A percentile compares a stretch with the other conserved stretches of the same genome.
These are phyloP conservation scores for Mimachlamys varia DNA, from an alignment of 2,888 invertebrate species.

Conservation along the genomic window DNA sequence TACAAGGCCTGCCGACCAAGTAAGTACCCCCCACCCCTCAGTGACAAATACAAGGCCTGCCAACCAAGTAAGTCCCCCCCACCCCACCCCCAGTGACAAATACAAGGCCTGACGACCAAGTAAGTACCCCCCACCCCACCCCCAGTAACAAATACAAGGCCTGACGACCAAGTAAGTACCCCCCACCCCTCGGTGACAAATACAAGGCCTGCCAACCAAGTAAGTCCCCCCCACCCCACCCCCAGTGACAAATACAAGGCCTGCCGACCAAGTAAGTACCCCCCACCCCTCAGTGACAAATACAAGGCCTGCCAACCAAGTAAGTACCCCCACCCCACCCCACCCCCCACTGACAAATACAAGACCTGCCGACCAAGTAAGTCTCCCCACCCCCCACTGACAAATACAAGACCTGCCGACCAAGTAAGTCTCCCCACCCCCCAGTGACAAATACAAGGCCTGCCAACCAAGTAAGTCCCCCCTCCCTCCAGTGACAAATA, in stretches of 20 bases:
- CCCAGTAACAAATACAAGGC: slow-evolving; percentile 94
- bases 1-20: slow-evolving; percentile 90
- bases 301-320: slow-evolving; percentile 90
- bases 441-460: slow-evolving; percentile 93
- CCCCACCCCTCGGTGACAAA: slow-evolving; percentile 94
- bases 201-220: slow-evolving; percentile 90
- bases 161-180: slow-evolving; percentile 85
- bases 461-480: slow-evolving; percentile 85
- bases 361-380: slow-evolving; percentile 87
- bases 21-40: slow-evolving; percentile 90
- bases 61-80: slow-evolving; percentile 84
- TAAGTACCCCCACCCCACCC: slow-evolving; percentile 84
- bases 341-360: slow-evolving; percentile 96
- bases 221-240: too few species aligned
- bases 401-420: slow-evolving; percentile 91
- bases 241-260: slow-evolving; percentile 94
- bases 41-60: slow-evolving; percentile 92
- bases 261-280: slow-evolving; percentile 85
- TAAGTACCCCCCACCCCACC: too few species aligned
- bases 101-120: slow-evolving; percentile 90
- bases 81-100: slow-evolving; percentile 95
- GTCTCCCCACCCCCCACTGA: slow-evolving; percentile 95
- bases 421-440: slow-evolving; percentile 91
- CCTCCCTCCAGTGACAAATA: slow-evolving; percentile 97
- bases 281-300: slow-evolving; percentile 94